Base-by-base conservation (phyloP, 1,140 invertebrate species). In the Homarus americanus region DNA sequence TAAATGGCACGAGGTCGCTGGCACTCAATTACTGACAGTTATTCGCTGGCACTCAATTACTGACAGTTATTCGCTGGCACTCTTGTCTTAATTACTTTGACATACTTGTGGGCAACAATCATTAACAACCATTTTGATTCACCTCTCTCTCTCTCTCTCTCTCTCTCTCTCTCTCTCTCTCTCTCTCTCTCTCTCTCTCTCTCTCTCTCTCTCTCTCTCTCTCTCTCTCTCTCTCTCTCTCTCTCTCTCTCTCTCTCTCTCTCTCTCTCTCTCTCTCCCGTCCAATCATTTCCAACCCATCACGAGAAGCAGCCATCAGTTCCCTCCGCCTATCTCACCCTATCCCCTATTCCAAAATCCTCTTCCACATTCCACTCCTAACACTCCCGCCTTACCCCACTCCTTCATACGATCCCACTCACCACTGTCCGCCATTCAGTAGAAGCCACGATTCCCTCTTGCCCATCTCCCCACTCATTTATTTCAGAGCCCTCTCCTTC, bases 161-260 rank as follows among this genome's bases (percentile, higher is more conserved):
- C 75, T 78, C 75, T 41, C 75, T 78, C 75, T 78, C 38, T 44
- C 38, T 78, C 17, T 44, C 75, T 78, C 75, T 78, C 75, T 78
- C 75, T 78, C 75, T 78, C 75, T 41, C 75, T 78, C 75, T 78
- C 38, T 78, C 38, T 78, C 36, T 40, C 36, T 78, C 36, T 78
- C 36, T 78, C 38, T 78, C 75, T 78, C 75, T 78, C 75, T 78
- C 75, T 44, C 75, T 78, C 75, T 44, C 38, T 41, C 75, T 44
- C 75, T 78, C 38, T 78, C 75, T 44, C 75, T 44, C 75, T 44
- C 38, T 78, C 38, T 44, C 38, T 44, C 75, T 78, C 75, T 41
- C 38, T 78, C 78, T 80, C 78, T 80, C 78, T 80, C 78, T 80
- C 78, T 80, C 78, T 80, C 78, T 80, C 78, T 80, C 78, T 53